Percentiles rank a stretch among this genome's conserved stretches.
Evolutionary conservation across 37 sponge, comb jelly and placozoan species (phyloP).

Genomic region (Aplysina aerophoba): DNA sequence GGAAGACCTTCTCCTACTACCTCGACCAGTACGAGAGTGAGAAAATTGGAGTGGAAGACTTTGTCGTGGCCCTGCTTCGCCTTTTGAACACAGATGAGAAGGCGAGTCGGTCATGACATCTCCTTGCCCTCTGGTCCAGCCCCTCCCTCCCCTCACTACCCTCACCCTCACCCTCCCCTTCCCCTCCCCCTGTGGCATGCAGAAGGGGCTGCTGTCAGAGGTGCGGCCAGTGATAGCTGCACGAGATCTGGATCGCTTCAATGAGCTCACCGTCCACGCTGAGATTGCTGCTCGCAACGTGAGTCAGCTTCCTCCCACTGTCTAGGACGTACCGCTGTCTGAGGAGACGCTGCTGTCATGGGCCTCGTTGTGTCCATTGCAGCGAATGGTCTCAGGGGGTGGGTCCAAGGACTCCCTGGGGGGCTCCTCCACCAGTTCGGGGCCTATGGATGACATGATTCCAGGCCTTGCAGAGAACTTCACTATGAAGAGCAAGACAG

Average conservation of each 20-base stretch:
- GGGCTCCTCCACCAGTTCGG: constrained; percentile 18
- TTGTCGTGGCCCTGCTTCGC: constrained; percentile 57
- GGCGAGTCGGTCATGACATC: too few species aligned
- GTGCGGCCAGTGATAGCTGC: constrained; percentile 56
- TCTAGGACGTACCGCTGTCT: too few species aligned
- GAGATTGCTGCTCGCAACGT: constrained; percentile 64
- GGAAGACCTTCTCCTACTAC: constrained; percentile 68
- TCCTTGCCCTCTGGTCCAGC: background rate
- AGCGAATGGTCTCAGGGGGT: constrained; percentile 50
- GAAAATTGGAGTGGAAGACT: constrained; percentile 58
- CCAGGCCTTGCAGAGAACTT: constrained; percentile 27
- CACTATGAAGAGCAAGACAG: background rate
- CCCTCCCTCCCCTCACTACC: background rate
- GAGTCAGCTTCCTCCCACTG: background rate
- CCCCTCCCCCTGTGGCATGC: background rate
- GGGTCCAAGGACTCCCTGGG: constrained; percentile 7
- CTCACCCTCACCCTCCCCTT: too few species aligned
- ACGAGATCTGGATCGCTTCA: constrained; percentile 59
- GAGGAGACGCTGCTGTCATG: constrained; percentile 55
- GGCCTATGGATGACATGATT: constrained; percentile 8
- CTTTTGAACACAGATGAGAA: constrained; percentile 77
- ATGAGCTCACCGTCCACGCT: constrained; percentile 65
- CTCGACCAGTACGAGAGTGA: constrained; percentile 67
- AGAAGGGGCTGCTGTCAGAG: constrained; percentile 68
- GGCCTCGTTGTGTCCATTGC: constrained; percentile 59